Base-by-base conservation (phyloP, 2,888 invertebrate species). In the Thecocarcelia acutangulata region DNA sequence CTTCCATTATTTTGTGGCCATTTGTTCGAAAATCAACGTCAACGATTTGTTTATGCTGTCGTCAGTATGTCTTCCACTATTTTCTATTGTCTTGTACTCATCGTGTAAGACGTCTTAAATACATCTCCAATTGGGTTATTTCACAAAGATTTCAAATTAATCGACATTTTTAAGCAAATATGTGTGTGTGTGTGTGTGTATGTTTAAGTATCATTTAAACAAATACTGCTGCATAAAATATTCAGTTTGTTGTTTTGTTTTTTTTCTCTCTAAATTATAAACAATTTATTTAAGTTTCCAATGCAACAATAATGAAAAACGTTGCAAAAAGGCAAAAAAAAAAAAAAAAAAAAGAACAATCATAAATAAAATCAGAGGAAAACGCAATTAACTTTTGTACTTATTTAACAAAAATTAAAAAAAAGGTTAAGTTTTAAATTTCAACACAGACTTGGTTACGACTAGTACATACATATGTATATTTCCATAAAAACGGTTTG, bases 271-370 rank as follows among this genome's bases (percentile, higher is more conserved):
- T 76, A 76, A 80, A 79, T 78, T 76, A 63, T 76, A 81, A 81
- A 81, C 76, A 77, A 81, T 81, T 81, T 81, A 72, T 76, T 80
- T 72, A 80, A 64, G 74, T 78, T 72, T 64, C 69, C 64, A 78
- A 78, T 82, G 76, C 80, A 80, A 28, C 76, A 83, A 80, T 63
- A 82, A 73, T 59, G 50, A 58, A 77, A 66, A 54, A 12, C 46
- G 52, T 69, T 52, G 33, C 59, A 52, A 11, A 74, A 58, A 37
- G n/a, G n/a, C n/a, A n/a, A n/a, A n/a, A n/a, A n/a, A n/a, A n/a
- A n/a, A n/a, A n/a, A n/a, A n/a, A n/a, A n/a, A 52, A 66, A 50
- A 70, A 48, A 42, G 44, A 59, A 69, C 63, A 73, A 54, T 73
- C 54, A 64, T 75, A 69, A 75, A 75, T 58, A 75, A 79, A 68